These are phyloP conservation scores for Campylomormyrus numenius DNA, from an alignment of 2,113 vertebrate species.

Conservation along the genomic window DNA sequence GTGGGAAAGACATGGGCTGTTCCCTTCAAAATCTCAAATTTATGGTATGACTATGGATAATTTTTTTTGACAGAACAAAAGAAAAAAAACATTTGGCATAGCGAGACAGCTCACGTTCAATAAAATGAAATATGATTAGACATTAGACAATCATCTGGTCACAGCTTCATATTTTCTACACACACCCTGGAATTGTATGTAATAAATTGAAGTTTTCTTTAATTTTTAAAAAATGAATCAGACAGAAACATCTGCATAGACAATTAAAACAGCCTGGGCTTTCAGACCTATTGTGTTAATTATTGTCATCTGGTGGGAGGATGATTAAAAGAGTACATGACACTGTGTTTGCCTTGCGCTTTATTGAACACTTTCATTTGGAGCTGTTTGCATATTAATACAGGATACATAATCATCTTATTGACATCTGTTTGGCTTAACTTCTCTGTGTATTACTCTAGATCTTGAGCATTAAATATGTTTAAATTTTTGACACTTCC, in stretches of 20 bases:
- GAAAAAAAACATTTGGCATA: background rate
- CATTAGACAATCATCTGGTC: background rate
- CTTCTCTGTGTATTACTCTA: background rate
- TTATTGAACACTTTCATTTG: conserved; percentile 13
- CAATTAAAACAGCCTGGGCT: background rate
- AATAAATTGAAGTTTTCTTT: background rate
- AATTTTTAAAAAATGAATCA: background rate
- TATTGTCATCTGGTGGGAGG: background rate
- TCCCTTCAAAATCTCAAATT: background rate
- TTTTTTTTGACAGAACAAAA: background rate
- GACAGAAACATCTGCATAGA: background rate
- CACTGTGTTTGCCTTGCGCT: background rate
- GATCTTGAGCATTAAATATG: background rate
- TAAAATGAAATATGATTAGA: background rate
- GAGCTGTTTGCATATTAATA: conserved; percentile 7
- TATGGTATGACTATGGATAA: background rate
- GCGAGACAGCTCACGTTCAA: background rate
- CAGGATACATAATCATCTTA: background rate
- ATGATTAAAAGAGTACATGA: background rate
- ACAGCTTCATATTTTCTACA: background rate
- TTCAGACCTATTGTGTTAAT: conserved; percentile 11
- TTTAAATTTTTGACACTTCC: background rate
- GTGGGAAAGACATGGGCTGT: background rate
- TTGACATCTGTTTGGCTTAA: background rate
- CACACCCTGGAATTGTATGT: background rate